Conservation (phyloP, 2,797 vertebrate species). For the Benthosema pterotum region DNA sequence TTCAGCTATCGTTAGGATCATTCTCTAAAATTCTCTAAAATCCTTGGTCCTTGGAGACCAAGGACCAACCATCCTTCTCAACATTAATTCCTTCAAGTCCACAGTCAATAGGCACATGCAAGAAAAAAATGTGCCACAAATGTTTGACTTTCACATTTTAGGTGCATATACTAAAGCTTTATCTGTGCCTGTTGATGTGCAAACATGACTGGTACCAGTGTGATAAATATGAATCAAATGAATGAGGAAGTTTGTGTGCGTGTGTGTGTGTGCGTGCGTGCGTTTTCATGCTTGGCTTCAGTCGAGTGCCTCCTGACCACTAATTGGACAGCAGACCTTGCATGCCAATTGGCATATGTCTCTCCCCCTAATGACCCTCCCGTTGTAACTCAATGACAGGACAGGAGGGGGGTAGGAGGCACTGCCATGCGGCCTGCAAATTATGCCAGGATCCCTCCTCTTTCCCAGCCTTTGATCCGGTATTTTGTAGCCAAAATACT, state of each 20-base stretch:
- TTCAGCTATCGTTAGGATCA: no score
- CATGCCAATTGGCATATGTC: slow-evolving; percentile 71
- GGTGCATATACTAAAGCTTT: background rate
- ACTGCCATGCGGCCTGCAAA: slow-evolving; percentile 58
- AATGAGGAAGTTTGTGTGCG: slow-evolving; percentile 16
- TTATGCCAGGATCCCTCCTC: slow-evolving; percentile 55
- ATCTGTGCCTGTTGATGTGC: slow-evolving; percentile 22
- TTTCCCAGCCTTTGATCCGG: slow-evolving; percentile 61
- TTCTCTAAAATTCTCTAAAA: no score
- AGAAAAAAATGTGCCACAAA: no score
- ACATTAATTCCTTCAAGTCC: slow-evolving; percentile 41
- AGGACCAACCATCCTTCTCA: no score
- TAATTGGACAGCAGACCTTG: slow-evolving; percentile 71
- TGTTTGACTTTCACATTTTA: slow-evolving; percentile 8
- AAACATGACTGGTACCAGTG: slow-evolving; percentile 39
- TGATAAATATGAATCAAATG: slow-evolving; percentile 29
- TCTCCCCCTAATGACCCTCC: slow-evolving; percentile 70
- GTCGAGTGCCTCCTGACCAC: slow-evolving; percentile 51
- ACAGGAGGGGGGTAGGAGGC: slow-evolving; percentile 41
- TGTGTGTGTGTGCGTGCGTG: slow-evolving; percentile 20
- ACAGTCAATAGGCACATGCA: background rate
- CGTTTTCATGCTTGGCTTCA: slow-evolving; percentile 50
- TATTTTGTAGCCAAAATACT: slow-evolving; percentile 64
- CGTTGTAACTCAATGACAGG: slow-evolving; percentile 47
- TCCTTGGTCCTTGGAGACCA: no score